Conservation (phyloP, 2,888 invertebrate species). For the Acleris emargana region DNA sequence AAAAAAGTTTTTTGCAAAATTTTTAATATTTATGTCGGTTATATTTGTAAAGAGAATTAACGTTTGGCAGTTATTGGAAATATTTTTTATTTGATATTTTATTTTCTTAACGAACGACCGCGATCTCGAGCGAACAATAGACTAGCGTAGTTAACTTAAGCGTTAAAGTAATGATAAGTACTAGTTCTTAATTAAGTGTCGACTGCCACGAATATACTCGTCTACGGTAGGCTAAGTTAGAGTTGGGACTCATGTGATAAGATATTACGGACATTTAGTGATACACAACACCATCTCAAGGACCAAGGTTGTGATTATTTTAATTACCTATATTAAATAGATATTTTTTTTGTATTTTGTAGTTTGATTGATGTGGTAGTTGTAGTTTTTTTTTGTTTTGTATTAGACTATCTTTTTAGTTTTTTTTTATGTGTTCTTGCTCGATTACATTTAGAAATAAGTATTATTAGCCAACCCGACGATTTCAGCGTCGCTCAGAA, state of each 20-base stretch:
- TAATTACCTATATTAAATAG: slow-evolving; percentile 15
- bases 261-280: slow-evolving; percentile 59
- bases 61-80: slow-evolving; percentile 78
- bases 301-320: slow-evolving; percentile 65
- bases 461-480: neutral
- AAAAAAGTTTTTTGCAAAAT: slow-evolving; percentile 77
- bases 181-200: slow-evolving; percentile 56
- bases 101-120: slow-evolving; percentile 65
- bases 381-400: slow-evolving; percentile 37
- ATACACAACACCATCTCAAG: slow-evolving; percentile 44
- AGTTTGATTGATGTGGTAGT: neutral
- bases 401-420: slow-evolving; percentile 33
- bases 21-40: slow-evolving; percentile 83
- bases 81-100: slow-evolving; percentile 74
- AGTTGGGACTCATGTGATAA: slow-evolving; percentile 56
- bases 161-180: slow-evolving; percentile 65
- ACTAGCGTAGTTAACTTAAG: slow-evolving; percentile 46
- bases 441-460: neutral
- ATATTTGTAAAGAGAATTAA: slow-evolving; percentile 78
- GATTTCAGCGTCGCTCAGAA: slow-evolving; percentile 3
- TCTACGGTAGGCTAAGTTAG: slow-evolving; percentile 50
- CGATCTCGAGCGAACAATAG: slow-evolving; percentile 66
- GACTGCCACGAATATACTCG: slow-evolving; percentile 59
- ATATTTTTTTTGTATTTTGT: slow-evolving; percentile 28
- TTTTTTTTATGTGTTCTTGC: neutral